Evolutionary conservation across 2,888 invertebrate species (phyloP), one percentile per base, ranked within the genome.

Genomic region (Acleris literana): DNA sequence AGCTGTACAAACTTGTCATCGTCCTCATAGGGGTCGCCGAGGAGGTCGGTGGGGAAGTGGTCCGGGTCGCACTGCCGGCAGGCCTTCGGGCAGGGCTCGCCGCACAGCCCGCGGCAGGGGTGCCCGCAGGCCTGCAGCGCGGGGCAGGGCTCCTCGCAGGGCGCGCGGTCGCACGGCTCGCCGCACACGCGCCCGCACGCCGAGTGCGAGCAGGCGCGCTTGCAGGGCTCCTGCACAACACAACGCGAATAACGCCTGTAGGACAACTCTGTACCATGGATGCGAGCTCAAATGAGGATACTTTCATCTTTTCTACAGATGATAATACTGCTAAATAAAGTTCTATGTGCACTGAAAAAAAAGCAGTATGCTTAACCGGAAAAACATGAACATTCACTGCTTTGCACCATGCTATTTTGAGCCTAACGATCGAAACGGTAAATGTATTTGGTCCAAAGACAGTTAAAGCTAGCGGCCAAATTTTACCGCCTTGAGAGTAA

Each of bases 81-180:
- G 60, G 94, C 74, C 43, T 81, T 81, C 17, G 95, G 95, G 81
- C 96, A 96, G 11, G 90, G 90, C 81, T 96, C 96, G n/a, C 95
- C 95, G 85, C 96, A 96, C 59, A 95, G 92, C 16, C 96, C 95
- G 77, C 94, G 91, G 84, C 96, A 95, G n/a, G 78, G 77, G 84
- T 96, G 95, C 0, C 88, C 87, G 85, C 96, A 96, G 46, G 72
- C 58, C 69, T 91, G 83, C 20, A 20, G 20, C 64, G 72, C 76
- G 17, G 58, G 16, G 76, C 94, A 94, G 9, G 87, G 82, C 77
- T 81, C 75, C 18, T 68, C 70, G 79, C 94, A 94, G 13, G 93
- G 88, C 48, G 76, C 70, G 5, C 88, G 84, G 61, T 76, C 63
- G 79, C 94, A 94, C 68, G 80, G 73, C 71, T 90, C 83, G 52